These are phyloP conservation scores for Myotis findleyi DNA, from an alignment of 2,797 vertebrate species.

Conservation along the genomic window DNA sequence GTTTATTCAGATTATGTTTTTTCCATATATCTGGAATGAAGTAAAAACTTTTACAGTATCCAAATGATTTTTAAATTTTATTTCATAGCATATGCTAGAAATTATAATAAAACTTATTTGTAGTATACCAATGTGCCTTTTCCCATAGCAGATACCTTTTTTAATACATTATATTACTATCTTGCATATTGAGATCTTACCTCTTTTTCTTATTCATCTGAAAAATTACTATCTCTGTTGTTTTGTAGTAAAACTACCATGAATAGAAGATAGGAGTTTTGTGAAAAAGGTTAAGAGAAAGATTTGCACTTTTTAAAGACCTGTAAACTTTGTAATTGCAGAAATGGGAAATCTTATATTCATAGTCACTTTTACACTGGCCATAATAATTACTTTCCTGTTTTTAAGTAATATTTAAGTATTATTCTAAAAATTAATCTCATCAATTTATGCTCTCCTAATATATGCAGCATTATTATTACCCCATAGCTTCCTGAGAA, in stretches of 20 bases:
- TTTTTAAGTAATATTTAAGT: background rate
- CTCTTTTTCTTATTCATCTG: slow-evolving; percentile 32
- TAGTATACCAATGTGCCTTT: slow-evolving; percentile 20
- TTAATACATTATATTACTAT: background rate
- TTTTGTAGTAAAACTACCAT: slow-evolving; percentile 30
- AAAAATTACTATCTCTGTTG: slow-evolving; percentile 31
- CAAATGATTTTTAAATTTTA: slow-evolving; percentile 40
- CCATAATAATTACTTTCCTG: background rate
- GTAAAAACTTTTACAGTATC: background rate
- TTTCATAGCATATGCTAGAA: slow-evolving; percentile 19
- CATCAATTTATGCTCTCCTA: background rate
- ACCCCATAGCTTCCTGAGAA: background rate
- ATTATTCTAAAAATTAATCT: background rate
- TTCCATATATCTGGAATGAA: slow-evolving; percentile 31
- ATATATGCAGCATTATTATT: background rate
- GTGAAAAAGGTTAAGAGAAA: background rate
- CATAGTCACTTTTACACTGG: background rate
- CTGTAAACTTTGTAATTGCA: background rate
- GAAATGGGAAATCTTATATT: background rate
- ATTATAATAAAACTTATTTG: slow-evolving; percentile 21
- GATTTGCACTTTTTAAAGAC: slow-evolving; percentile 25
- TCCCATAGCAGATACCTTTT: background rate
- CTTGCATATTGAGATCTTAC: slow-evolving; percentile 10
- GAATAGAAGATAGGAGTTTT: slow-evolving; percentile 21
- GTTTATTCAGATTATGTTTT: slow-evolving; percentile 2